These are phyloP conservation scores for Osmerus eperlanus DNA, from an alignment of 2,113 vertebrate genomes.

Conservation along the genomic window DNA sequence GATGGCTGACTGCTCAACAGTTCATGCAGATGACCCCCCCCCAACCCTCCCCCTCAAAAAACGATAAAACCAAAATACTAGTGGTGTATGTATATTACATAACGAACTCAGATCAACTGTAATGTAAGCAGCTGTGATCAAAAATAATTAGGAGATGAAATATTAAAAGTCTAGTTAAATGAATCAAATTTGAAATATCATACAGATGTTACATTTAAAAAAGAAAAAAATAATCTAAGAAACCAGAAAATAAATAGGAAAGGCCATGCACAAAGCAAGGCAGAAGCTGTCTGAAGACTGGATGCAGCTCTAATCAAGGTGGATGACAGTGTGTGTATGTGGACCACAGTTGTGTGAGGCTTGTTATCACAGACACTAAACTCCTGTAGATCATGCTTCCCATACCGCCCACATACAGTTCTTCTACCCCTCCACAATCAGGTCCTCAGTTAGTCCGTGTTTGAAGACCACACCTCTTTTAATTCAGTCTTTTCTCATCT, in stretches of 20 bases:
- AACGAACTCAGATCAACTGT: background rate
- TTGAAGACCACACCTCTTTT: constrained; percentile 19
- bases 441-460: constrained; percentile 43
- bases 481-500: constrained; percentile 3
- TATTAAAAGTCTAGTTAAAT: constrained; percentile 13
- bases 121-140: constrained; percentile 22
- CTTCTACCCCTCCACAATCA: constrained; percentile 50
- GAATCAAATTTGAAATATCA: constrained; percentile 3
- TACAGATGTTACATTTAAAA: background rate
- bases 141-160: constrained; percentile 42
- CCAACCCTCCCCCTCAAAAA: background rate
- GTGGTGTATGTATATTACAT: background rate
- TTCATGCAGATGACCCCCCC: constrained; percentile 71
- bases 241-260: constrained; percentile 64
- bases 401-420: constrained; percentile 69
- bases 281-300: constrained; percentile 72
- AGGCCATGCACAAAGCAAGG: constrained; percentile 74
- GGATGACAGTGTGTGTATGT: constrained; percentile 59
- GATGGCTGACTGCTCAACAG: constrained; percentile 68
- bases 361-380: constrained; percentile 66
- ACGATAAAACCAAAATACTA: background rate
- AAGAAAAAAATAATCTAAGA: constrained; percentile 72
- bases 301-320: constrained; percentile 67
- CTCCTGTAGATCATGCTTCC: constrained; percentile 76
- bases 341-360: constrained; percentile 57